phyloP scores from a whole-genome alignment of 2,888 invertebrate genomes.

The Peribatodes rhomboidaria region DNA sequence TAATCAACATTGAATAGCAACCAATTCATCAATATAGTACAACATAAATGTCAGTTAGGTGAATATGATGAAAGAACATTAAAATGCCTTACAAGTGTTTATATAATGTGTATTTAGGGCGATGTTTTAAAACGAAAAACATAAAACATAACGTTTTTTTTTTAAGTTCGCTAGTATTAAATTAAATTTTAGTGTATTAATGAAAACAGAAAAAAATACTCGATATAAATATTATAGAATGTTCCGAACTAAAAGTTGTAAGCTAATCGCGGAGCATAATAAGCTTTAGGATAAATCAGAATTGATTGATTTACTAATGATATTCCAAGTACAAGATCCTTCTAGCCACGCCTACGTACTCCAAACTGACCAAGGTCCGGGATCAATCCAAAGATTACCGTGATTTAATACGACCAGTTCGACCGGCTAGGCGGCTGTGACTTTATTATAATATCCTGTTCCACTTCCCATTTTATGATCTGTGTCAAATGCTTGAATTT shows the following conservation, averaged over 20 bases:
- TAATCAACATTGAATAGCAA: slow-evolving; percentile 6
- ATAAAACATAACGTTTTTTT: too few species aligned
- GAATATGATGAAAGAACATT: not conserved
- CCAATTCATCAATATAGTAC: not conserved
- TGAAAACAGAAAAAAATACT: too few species aligned
- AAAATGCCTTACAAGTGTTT: not conserved
- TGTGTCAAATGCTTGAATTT: slow-evolving; percentile 39
- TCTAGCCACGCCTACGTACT: slow-evolving; percentile 21
- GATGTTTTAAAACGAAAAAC: not conserved
- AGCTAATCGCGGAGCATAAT: not conserved
- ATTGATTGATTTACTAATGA: slow-evolving; percentile 9
- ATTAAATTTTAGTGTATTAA: too few species aligned
- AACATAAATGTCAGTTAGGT: not conserved
- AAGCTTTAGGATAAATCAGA: slow-evolving; percentile 8
- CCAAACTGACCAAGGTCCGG: slow-evolving; percentile 27
- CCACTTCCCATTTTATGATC: slow-evolving; percentile 49
- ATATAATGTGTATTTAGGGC: too few species aligned
- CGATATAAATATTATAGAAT: not conserved
- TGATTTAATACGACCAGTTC: slow-evolving; percentile 45
- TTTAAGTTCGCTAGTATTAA: too few species aligned
- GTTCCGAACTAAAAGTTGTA: not conserved
- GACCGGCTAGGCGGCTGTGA: too few species aligned
- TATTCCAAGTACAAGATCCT: slow-evolving; percentile 21
- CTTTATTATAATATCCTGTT: slow-evolving; percentile 48
- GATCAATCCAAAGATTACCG: slow-evolving; percentile 34